phyloP scores from a whole-genome alignment of 2,888 invertebrate genomes.

The Calameuta idolon region DNA sequence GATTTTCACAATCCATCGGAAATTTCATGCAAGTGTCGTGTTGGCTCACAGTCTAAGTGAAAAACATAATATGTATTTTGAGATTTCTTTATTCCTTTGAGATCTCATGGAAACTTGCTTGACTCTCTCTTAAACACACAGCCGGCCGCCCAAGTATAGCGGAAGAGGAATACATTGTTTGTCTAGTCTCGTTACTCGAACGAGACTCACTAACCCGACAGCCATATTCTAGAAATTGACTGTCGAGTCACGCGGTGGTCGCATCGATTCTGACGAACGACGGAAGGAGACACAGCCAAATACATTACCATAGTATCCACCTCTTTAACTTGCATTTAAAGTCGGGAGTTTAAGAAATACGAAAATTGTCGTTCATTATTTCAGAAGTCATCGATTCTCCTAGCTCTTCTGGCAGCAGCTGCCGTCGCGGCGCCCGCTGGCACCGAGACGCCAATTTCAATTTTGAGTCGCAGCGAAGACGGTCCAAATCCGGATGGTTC shows the following conservation, averaged over 20 bases:
- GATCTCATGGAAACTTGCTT: neutral
- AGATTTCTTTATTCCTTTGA: neutral
- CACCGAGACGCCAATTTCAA: neutral
- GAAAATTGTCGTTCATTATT: neutral
- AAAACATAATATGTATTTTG: neutral
- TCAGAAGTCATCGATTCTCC: neutral
- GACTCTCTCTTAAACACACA: neutral
- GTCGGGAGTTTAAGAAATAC: neutral
- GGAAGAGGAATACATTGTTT: conserved; percentile 1
- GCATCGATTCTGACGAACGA: neutral
- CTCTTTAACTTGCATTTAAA: neutral
- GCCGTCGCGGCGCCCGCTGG: conserved; percentile 9
- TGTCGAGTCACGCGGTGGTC: neutral
- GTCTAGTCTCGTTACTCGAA: neutral
- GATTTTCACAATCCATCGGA: neutral
- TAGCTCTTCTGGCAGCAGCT: conserved; percentile 10
- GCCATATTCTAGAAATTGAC: neutral
- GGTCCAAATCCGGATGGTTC: conserved; percentile 12
- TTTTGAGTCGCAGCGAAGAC: neutral
- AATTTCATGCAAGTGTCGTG: neutral
- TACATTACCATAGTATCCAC: neutral
- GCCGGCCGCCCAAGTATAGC: neutral
- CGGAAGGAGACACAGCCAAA: neutral
- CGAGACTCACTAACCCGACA: neutral
- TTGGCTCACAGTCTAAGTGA: neutral